phyloP scores from a whole-genome alignment of 2,113 vertebrate species.

The Aspidoscelis tigris region DNA sequence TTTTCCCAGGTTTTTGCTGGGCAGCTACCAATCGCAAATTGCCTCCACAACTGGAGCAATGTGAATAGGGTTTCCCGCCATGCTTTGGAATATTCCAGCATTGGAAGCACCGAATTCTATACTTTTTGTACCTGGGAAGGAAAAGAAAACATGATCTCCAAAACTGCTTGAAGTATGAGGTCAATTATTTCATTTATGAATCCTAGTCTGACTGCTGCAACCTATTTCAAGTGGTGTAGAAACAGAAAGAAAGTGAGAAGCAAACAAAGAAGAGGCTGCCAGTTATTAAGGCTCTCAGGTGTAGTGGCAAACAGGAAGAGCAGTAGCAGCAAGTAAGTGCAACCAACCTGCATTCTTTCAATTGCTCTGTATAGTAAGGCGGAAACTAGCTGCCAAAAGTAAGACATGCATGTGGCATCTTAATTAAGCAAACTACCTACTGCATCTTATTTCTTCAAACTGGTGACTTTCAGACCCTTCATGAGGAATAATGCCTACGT shows the following conservation, averaged over 20 bases:
- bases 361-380: not conserved
- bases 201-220: not conserved
- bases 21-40: conserved; percentile 62
- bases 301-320: not conserved
- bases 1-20: conserved; percentile 68
- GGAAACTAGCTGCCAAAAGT: no score
- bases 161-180: not conserved
- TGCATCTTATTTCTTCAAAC: not conserved
- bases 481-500: not conserved
- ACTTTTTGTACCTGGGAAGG: conserved; percentile 88
- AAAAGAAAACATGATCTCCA: not conserved
- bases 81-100: conserved; percentile 92
- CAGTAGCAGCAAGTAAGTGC: no score
- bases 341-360: not conserved
- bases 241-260: no score
- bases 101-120: conserved; percentile 82
- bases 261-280: not conserved
- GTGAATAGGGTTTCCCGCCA: conserved; percentile 78
- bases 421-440: not conserved
- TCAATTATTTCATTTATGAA: no score
- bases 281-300: not conserved
- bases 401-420: not conserved
- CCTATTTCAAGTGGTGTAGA: not conserved
- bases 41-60: conserved; percentile 83
- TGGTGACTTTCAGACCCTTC: not conserved